phyloP scores from a whole-genome alignment of 2,797 vertebrate genomes.

The Rhinoraja longicauda region DNA sequence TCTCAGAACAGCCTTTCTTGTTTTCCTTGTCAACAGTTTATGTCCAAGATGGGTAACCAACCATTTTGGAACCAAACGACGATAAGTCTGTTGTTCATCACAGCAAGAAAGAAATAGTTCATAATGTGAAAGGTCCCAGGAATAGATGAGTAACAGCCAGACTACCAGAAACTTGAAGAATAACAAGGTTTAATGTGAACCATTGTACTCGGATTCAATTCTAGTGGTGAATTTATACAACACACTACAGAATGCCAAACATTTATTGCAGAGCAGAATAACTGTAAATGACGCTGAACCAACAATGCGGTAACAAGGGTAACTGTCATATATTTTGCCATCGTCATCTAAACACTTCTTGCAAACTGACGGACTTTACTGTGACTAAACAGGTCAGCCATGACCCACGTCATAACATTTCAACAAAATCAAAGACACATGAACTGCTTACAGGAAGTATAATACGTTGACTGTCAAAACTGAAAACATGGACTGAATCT shows the following conservation, averaged over 20 bases:
- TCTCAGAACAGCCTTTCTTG: too few species aligned
- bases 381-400: constrained; percentile 89
- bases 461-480: constrained; percentile 1
- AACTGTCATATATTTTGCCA: constrained; percentile 96
- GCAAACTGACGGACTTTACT: constrained; percentile 91
- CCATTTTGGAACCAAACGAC: background rate
- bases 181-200: constrained; percentile 33
- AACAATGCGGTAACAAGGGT: constrained; percentile 94
- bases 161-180: constrained; percentile 14
- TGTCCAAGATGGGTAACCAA: background rate
- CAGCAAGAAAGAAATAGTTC: background rate
- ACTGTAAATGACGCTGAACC: constrained; percentile 79
- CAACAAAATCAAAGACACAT: constrained; percentile 10
- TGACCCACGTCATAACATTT: constrained; percentile 55
- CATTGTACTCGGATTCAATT: constrained; percentile 15
- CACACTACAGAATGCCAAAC: constrained; percentile 80
- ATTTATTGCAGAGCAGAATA: constrained; percentile 99
- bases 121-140: background rate
- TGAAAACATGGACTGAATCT: constrained; percentile 4
- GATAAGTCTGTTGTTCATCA: background rate
- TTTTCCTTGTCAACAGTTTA: background rate
- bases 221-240: constrained; percentile 46
- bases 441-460: constrained; percentile 17
- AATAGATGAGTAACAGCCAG: background rate
- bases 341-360: constrained; percentile 83